Conservation (phyloP, 2,113 vertebrate species). For the Excalfactoria chinensis region DNA sequence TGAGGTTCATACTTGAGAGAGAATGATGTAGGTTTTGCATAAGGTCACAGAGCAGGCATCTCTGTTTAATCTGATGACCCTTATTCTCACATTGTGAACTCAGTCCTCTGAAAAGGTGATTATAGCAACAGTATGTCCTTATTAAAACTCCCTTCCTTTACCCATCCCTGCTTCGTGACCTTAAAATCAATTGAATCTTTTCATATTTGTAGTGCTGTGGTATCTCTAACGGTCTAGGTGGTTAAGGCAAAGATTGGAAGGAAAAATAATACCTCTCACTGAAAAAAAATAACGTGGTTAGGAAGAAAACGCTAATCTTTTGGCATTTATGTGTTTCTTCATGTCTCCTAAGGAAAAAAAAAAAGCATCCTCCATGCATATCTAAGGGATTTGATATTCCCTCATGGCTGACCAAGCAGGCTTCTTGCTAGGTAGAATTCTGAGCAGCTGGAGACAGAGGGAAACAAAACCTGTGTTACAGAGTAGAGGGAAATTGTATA, state of each 20-base stretch:
- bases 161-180: neutral
- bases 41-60: neutral
- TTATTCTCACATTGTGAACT: neutral
- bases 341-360: neutral
- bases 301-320: neutral
- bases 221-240: neutral
- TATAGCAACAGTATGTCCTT: neutral
- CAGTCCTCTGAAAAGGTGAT: neutral
- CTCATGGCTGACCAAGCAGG: neutral
- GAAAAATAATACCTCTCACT: neutral
- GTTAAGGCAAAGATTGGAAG: neutral
- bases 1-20: neutral
- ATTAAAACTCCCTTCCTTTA: neutral
- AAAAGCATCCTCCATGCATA: accelerated
- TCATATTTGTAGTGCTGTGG: neutral
- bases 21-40: neutral
- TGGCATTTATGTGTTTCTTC: neutral
- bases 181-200: neutral
- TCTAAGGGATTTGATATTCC: neutral
- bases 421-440: neutral
- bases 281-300: neutral
- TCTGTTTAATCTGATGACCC: neutral
- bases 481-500: neutral
- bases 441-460: neutral
- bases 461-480: neutral